Evolutionary conservation across 2,888 invertebrate genomes (phyloP).

Genomic region (Odontomyia ornata): DNA sequence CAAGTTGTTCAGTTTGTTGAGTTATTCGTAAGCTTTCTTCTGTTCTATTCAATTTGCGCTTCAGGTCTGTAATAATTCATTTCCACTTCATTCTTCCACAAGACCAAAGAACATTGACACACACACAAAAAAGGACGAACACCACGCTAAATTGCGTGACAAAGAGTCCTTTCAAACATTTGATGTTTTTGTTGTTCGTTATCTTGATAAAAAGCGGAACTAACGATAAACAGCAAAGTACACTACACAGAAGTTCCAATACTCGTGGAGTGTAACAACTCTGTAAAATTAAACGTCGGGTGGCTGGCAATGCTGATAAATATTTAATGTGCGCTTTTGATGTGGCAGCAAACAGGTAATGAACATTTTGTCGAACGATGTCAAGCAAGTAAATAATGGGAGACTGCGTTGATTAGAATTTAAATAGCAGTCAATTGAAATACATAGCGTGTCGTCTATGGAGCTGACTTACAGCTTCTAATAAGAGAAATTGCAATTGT

Average conservation of each 20-base stretch:
- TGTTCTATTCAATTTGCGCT: not conserved
- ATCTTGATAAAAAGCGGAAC: conserved; percentile 13
- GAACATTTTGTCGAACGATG: conserved; percentile 29
- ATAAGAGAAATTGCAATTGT: too few relatives aligned
- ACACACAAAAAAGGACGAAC: conserved; percentile 14
- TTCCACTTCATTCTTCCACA: not conserved
- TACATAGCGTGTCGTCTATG: too few relatives aligned
- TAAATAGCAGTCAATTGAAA: not conserved
- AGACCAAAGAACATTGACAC: too few relatives aligned
- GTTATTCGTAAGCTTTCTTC: too few relatives aligned
- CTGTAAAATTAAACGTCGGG: too few relatives aligned
- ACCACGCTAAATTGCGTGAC: conserved; percentile 27
- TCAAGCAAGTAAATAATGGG: not conserved
- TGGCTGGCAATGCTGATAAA: not conserved
- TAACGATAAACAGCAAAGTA: conserved; percentile 7
- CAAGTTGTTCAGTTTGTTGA: not conserved
- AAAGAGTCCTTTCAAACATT: not conserved
- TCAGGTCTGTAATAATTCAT: conserved; percentile 32
- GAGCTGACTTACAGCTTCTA: too few relatives aligned
- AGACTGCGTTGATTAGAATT: conserved; percentile 17
- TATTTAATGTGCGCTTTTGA: conserved; percentile 38
- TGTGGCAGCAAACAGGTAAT: conserved; percentile 30
- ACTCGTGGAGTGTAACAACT: not conserved
- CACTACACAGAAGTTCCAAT: not conserved
- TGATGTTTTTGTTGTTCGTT: not conserved